Conservation (phyloP, 2,888 invertebrate genomes). For the Callosobruchus maculatus region DNA sequence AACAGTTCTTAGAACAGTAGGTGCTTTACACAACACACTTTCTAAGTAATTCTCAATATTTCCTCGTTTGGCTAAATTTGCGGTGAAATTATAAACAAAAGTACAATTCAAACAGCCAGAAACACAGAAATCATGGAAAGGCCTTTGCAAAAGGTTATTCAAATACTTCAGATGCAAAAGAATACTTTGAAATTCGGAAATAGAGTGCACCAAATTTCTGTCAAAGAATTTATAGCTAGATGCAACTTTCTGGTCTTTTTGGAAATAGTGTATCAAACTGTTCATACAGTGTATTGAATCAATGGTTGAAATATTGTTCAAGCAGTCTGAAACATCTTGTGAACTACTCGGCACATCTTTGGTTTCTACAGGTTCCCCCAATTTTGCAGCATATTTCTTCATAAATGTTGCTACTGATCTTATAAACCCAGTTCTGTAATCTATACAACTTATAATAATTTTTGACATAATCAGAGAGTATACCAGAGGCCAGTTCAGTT, state of each 20-base stretch:
- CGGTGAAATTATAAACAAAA: slow-evolving; percentile 69
- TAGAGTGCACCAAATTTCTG: slow-evolving; percentile 56
- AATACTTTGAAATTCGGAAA: slow-evolving; percentile 66
- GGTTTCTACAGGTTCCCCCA: neutral
- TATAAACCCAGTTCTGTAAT: slow-evolving; percentile 56
- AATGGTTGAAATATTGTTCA: slow-evolving; percentile 53
- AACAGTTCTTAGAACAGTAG: slow-evolving; percentile 11
- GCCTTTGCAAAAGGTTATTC: slow-evolving; percentile 62
- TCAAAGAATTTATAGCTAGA: slow-evolving; percentile 56
- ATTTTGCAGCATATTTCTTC: slow-evolving; percentile 2
- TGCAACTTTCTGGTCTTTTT: slow-evolving; percentile 55
- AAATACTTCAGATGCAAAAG: slow-evolving; percentile 58
- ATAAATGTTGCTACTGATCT: slow-evolving; percentile 44
- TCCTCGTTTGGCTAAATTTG: slow-evolving; percentile 53
- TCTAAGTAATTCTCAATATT: slow-evolving; percentile 29
- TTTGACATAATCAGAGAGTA: slow-evolving; percentile 58
- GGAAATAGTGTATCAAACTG: slow-evolving; percentile 57
- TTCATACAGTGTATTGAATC: slow-evolving; percentile 60
- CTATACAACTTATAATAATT: slow-evolving; percentile 57
- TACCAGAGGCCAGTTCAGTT: slow-evolving; percentile 49
- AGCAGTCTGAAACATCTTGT: slow-evolving; percentile 44
- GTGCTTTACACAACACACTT: slow-evolving; percentile 19
- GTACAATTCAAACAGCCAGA: slow-evolving; percentile 71
- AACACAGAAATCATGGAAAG: slow-evolving; percentile 56
- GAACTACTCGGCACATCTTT: neutral